Base-by-base conservation (phyloP, 2,888 invertebrate genomes). In the Dastarcus helophoroides region DNA sequence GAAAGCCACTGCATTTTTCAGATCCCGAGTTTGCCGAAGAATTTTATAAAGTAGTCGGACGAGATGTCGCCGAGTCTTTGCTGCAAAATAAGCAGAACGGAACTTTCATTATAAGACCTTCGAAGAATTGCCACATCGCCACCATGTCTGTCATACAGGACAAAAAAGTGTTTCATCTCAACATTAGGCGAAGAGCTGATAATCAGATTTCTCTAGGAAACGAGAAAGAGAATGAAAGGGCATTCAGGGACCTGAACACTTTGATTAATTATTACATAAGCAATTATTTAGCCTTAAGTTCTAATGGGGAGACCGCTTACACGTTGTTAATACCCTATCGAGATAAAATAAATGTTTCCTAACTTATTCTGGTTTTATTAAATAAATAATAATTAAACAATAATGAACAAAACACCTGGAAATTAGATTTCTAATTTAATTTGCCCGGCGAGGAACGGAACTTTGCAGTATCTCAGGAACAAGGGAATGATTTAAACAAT, bases 41-140 rank as follows among this genome's bases (percentile, higher is more conserved):
- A 22, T 72, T 67, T 43, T 72, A 68, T 56, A 69, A 68, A 64
- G 60, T 66, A 40, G 62, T 73, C 33, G 64, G 67, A 32, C 51
- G 73, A 31, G 54, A 53, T 3, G 63, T 63, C 36, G 71, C 69
- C 0, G 71, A 69, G 50, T 62, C 63, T 32, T 42, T 73, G 33
- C 48, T 73, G 42, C 58, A 54, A 30, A 66, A 67, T 2, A 68
- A 67, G 38, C 69, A 71, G n/a, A 69, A 71, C 49, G 73, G 73
- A 5, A 68, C 68, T 2, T 73, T 71, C 42, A 61, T 73, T 27
- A 53, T 73, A 39, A 58, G 73, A 30, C 73, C 73, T 26, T 68
- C 69, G 1, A 67, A 65, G 43, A 66, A 67, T 60, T 45, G 39
- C 25, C 40, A 39, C 39, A 35, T 55, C 1, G 72, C 69, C 45